Conservation (phyloP, 2,113 vertebrate genomes). For the Nematolebias whitei region DNA sequence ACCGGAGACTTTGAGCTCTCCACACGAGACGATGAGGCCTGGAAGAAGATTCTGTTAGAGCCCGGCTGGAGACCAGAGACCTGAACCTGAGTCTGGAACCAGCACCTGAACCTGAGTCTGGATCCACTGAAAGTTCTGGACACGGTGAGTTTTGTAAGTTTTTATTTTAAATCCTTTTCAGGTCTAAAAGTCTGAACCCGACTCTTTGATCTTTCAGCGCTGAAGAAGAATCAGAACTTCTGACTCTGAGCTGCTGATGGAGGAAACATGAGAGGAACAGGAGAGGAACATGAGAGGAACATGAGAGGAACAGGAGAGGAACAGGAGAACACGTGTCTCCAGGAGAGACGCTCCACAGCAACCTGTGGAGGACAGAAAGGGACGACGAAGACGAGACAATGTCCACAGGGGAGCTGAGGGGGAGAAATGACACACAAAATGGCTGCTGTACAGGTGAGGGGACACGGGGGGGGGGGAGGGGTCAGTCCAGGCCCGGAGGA, state of each 20-base stretch:
- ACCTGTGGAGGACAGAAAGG: constrained; percentile 28
- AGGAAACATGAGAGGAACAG: no score
- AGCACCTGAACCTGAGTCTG: background rate
- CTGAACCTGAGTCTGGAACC: background rate
- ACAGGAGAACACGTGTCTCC: background rate
- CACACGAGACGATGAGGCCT: constrained; percentile 72
- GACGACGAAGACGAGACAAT: constrained; percentile 15
- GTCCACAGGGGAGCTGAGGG: no score
- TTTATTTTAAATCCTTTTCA: no score
- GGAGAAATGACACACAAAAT: constrained; percentile 16
- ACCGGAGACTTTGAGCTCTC: constrained; percentile 79
- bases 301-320: background rate
- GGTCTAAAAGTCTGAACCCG: no score
- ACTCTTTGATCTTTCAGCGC: no score
- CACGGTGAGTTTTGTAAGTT: constrained; percentile 10
- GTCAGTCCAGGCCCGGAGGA: constrained; percentile 22
- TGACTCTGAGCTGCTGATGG: no score
- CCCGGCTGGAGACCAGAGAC: constrained; percentile 11
- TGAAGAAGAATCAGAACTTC: no score
- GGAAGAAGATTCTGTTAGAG: constrained; percentile 58
- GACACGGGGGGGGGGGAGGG: constrained; percentile 24
- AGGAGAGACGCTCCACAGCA: constrained; percentile 12
- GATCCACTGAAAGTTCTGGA: background rate
- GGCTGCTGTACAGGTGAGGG: constrained; percentile 9
- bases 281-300: constrained; percentile 10